Percentiles rank a stretch among this genome's conserved stretches.
These are phyloP conservation scores for Arenaria interpres DNA, from an alignment of 2,113 vertebrate genomes.

Conservation along the genomic window DNA sequence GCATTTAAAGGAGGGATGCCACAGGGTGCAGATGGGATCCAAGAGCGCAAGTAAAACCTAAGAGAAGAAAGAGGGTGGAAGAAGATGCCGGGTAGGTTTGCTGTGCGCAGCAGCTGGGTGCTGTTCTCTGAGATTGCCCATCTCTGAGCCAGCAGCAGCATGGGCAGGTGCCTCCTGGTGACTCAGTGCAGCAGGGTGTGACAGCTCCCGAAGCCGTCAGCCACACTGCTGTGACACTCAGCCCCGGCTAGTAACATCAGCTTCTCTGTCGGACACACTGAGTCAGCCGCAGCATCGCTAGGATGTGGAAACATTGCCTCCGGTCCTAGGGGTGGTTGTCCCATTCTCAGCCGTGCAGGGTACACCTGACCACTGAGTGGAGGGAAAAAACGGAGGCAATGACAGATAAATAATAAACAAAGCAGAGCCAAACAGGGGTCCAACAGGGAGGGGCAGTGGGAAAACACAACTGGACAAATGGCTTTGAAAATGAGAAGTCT, in stretches of 20 bases:
- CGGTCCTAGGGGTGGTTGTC: not conserved
- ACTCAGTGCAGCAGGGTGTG: not conserved
- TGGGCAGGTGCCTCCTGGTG: not conserved
- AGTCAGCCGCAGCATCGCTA: not conserved
- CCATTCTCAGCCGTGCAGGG: accelerated
- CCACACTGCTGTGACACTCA: not conserved
- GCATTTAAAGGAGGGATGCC: not conserved
- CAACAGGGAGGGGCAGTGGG: not conserved
- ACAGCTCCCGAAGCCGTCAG: not conserved
- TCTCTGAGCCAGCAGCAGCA: not conserved
- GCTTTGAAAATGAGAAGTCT: not conserved
- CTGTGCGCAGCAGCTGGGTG: not conserved
- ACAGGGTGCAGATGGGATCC: not conserved
- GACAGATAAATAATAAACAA: not conserved
- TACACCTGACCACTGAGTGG: not conserved
- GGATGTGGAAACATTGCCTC: not conserved
- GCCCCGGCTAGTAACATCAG: not conserved
- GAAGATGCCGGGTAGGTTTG: not conserved
- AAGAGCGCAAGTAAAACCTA: not conserved
- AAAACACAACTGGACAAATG: not conserved
- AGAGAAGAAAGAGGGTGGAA: not conserved
- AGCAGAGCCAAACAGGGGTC: not conserved
- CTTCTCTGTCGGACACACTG: not conserved
- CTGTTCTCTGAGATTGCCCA: not conserved
- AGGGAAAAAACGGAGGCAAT: not conserved